Evolutionary conservation across 2,888 invertebrate species (phyloP).

Genomic region (Drosophila mercatorum): DNA sequence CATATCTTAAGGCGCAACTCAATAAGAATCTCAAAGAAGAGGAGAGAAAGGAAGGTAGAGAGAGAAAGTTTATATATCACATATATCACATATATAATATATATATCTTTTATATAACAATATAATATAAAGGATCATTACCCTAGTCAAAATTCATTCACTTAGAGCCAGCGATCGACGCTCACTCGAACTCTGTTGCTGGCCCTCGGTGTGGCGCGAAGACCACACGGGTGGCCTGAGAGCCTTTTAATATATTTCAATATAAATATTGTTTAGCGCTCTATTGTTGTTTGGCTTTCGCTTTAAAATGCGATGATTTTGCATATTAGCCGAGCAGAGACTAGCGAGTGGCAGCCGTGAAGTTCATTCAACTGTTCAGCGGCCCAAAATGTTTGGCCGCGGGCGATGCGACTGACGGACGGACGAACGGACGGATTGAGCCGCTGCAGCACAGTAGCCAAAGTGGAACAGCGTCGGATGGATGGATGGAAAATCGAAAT

Average conservation of each 20-base stretch:
- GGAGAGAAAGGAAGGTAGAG: background rate
- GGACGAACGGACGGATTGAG: conserved; percentile 3
- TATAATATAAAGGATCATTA: background rate
- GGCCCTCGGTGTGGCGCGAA: background rate
- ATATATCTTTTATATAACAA: too few relatives aligned
- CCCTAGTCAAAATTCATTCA: background rate
- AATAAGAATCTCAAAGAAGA: background rate
- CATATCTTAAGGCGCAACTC: background rate
- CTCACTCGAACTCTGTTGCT: background rate
- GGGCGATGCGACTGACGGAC: conserved; percentile 11
- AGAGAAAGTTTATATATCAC: too few relatives aligned
- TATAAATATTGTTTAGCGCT: conserved; percentile 72
- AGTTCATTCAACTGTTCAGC: conserved; percentile 60
- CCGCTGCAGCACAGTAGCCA: conserved; percentile 56
- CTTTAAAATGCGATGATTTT: conserved; percentile 65
- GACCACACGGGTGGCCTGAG: conserved; percentile 65
- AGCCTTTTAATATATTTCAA: conserved; percentile 51
- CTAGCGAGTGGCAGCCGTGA: conserved; percentile 37
- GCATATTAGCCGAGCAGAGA: conserved; percentile 57
- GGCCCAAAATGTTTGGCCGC: conserved; percentile 23
- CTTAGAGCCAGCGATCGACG: background rate
- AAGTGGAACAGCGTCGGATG: conserved; percentile 35
- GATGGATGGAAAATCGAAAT: conserved; percentile 46
- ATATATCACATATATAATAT: too few relatives aligned
- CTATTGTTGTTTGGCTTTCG: conserved; percentile 70